Percentiles rank a stretch among this genome's conserved stretches.
phyloP scores from a whole-genome alignment of 2,113 vertebrate species.

The Vulpes lagopus region DNA sequence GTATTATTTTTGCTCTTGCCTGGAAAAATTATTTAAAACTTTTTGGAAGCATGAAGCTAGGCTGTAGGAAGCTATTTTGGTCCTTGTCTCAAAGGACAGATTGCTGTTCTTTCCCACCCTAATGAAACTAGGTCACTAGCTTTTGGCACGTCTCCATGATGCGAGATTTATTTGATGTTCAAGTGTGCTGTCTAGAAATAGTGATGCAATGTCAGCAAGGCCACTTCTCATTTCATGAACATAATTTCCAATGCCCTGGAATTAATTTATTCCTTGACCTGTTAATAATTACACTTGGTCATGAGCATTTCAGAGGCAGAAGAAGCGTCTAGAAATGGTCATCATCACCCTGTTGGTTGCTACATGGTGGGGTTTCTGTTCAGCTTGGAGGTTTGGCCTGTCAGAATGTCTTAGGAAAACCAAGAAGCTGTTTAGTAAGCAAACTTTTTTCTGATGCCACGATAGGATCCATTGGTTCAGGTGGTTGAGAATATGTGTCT shows the following conservation, averaged over 20 bases:
- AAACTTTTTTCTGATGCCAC: not conserved
- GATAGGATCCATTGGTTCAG: not conserved
- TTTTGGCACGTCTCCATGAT: conserved; percentile 80
- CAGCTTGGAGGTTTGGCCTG: conserved; percentile 61
- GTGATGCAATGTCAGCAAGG: conserved; percentile 43
- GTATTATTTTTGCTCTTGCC: not conserved
- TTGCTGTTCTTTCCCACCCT: conserved; percentile 80
- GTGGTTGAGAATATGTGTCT: not conserved
- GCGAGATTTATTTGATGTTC: conserved; percentile 84
- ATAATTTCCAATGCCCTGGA: conserved; percentile 84
- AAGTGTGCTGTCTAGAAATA: conserved; percentile 84
- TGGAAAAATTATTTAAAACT: conserved; percentile 58
- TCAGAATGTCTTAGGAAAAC: conserved; percentile 66
- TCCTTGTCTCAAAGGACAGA: conserved; percentile 77
- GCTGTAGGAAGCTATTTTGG: conserved; percentile 72
- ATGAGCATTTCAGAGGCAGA: conserved; percentile 79
- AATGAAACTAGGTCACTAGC: conserved; percentile 81
- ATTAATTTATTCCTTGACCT: conserved; percentile 87
- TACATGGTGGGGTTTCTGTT: conserved; percentile 65
- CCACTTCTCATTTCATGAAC: conserved; percentile 84
- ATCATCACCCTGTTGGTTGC: conserved; percentile 67
- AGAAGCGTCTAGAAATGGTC: conserved; percentile 78
- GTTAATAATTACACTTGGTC: conserved; percentile 81
- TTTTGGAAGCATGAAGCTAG: not conserved
- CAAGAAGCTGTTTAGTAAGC: conserved; percentile 49